Percentiles rank a stretch among this genome's conserved stretches.
phyloP scores from a whole-genome alignment of 2,797 vertebrate species.

The Acridotheres tristis region DNA sequence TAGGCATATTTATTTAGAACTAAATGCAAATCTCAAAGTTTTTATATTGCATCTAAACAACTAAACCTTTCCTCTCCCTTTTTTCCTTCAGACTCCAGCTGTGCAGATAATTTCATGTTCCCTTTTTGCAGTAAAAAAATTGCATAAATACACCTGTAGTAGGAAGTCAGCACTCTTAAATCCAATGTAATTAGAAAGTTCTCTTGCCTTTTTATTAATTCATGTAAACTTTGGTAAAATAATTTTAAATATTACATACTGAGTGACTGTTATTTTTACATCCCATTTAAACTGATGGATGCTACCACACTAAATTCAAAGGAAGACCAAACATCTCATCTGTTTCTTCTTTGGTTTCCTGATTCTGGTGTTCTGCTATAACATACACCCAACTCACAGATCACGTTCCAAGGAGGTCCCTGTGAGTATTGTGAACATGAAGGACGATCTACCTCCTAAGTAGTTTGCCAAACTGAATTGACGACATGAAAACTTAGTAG shows the following conservation, averaged over 20 bases:
- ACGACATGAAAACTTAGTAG: neutral
- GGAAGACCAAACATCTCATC: neutral
- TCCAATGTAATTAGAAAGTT: neutral
- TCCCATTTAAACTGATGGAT: neutral
- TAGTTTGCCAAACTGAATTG: neutral
- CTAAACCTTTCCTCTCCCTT: neutral
- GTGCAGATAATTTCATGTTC: neutral
- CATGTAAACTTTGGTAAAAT: neutral
- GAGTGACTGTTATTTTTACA: neutral
- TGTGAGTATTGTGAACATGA: neutral
- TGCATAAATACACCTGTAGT: neutral
- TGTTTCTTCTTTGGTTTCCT: neutral
- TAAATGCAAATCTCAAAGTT: neutral
- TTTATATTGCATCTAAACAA: neutral
- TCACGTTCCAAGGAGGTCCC: neutral
- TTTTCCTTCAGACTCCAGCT: neutral
- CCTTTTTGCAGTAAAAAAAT: neutral
- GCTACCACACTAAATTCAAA: neutral
- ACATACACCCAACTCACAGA: neutral
- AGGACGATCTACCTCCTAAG: neutral
- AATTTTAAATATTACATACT: neutral
- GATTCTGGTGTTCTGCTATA: neutral
- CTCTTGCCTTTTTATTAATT: neutral
- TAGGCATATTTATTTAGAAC: neutral
- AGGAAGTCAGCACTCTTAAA: neutral